Evolutionary conservation across 2,888 invertebrate genomes (phyloP), one percentile per base, ranked within the genome.

Genomic region (Drosophila paranaensis): DNA sequence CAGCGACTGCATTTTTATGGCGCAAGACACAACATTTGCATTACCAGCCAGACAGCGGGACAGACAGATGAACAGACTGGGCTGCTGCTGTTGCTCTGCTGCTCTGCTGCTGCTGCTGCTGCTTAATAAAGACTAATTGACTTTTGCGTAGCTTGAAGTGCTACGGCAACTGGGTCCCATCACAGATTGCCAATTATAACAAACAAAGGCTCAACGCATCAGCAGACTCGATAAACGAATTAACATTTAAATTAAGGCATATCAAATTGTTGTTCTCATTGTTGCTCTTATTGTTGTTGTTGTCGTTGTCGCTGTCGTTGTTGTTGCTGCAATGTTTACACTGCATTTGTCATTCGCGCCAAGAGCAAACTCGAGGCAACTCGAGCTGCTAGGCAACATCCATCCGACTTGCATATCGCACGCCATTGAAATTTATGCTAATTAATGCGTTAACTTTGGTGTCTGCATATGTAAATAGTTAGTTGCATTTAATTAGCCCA

Each of bases 51-150:
- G 54, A n/a, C 39, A 54, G 39, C 2, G 60, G 60, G 55, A 40
- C 77, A 64, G 71, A 40, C 77, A 60, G 71, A 57, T 57, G 33
- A 25, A 40, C n/a, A 14, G 25, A 40, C 40, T 27, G 54, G 54
- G 1, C 40, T 40, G 55, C 39, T 45, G 16, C 35, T 33, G 48
- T 45, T 42, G 54, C 48, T 67, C 20, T 20, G 56, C 61, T 74
- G 70, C 84, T 42, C 50, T 45, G 65, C 20, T 20, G 56, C 61
- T 74, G 70, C 84, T 39, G 54, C 53, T 67, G 60, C 66, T 81
- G 76, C 84, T 85, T 85, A 88, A 85, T 85, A 86, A 88, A 79
- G 88, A 88, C 88, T 86, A 85, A 85, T 85, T 85, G 84, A 86
- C 88, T 88, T 88, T 82, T 71, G 62, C 67, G 65, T 62, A 54